Percentiles rank a stretch among this genome's conserved stretches.
phyloP scores from a whole-genome alignment of 2,888 invertebrate genomes.

The Heliconius hortense region DNA sequence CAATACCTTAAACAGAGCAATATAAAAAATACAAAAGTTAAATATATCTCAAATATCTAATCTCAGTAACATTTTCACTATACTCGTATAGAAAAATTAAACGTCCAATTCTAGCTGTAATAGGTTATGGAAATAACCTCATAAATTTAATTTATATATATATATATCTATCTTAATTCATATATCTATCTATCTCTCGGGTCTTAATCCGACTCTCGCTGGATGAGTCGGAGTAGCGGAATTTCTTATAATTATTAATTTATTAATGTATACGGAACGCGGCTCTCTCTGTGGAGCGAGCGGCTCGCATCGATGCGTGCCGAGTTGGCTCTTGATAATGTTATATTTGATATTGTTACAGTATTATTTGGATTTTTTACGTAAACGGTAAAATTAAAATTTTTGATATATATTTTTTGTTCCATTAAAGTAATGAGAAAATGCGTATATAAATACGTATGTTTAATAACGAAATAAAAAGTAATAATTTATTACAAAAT shows the following conservation, averaged over 20 bases:
- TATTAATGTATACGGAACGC: conserved; percentile 76
- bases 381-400: not conserved
- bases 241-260: conserved; percentile 81
- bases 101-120: not conserved
- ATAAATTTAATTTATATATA: conserved; percentile 5
- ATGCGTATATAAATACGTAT: too few species aligned
- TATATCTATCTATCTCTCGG: too few species aligned
- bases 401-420: not conserved
- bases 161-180: too few species aligned
- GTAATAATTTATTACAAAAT: too few species aligned
- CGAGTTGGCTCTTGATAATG: conserved; percentile 23
- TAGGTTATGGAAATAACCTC: conserved; percentile 13
- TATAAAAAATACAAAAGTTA: too few species aligned
- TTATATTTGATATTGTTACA: not conserved
- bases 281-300: conserved; percentile 59
- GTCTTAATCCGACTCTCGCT: conserved; percentile 40
- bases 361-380: not conserved
- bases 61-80: too few species aligned
- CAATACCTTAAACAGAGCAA: too few species aligned
- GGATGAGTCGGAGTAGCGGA: conserved; percentile 57
- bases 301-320: conserved; percentile 63
- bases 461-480: too few species aligned
- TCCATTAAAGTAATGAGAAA: not conserved
- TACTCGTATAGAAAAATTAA: too few species aligned
- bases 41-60: too few species aligned